A percentile compares a stretch with the other conserved stretches of the same genome.
Evolutionary conservation across 1,140 invertebrate species (phyloP).

Genomic region (Drosophila mayri): DNA sequence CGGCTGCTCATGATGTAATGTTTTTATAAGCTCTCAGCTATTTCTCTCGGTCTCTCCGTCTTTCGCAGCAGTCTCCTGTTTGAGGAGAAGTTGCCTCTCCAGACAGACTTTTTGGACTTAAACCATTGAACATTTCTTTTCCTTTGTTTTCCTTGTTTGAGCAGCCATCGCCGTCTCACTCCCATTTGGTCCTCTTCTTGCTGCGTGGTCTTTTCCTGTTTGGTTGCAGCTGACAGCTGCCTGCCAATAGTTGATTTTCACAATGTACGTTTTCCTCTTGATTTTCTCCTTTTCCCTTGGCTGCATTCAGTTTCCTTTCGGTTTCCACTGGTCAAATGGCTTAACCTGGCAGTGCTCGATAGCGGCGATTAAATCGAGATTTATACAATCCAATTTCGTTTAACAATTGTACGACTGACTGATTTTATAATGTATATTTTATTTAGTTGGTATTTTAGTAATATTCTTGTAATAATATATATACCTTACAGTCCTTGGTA

Average conservation of each 20-base stretch:
- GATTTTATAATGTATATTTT: background rate
- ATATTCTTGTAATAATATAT: background rate
- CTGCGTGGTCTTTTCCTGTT: constrained; percentile 32
- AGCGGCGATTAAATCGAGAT: constrained; percentile 18
- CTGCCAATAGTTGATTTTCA: constrained; percentile 81
- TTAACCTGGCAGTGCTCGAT: constrained; percentile 6
- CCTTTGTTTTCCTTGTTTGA: constrained; percentile 77
- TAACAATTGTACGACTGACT: too few species aligned
- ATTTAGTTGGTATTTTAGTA: background rate
- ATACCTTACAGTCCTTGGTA: constrained; percentile 21
- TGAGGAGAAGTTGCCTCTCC: constrained; percentile 55
- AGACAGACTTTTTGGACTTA: constrained; percentile 45
- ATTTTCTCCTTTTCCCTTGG: constrained; percentile 67
- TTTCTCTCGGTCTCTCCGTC: constrained; percentile 4
- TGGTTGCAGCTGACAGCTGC: constrained; percentile 75
- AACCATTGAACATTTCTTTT: constrained; percentile 32
- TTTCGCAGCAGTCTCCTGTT: constrained; percentile 39
- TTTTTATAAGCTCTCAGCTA: constrained; percentile 64
- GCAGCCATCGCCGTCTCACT: constrained; percentile 26
- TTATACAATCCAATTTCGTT: background rate
- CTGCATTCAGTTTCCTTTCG: constrained; percentile 38
- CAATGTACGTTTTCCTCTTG: constrained; percentile 76
- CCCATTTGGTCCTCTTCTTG: constrained; percentile 16
- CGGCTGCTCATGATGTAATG: constrained; percentile 77
- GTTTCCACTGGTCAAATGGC: constrained; percentile 23